These are phyloP conservation scores for Aradus depressus DNA, from an alignment of 2,888 invertebrate genomes.

Conservation along the genomic window DNA sequence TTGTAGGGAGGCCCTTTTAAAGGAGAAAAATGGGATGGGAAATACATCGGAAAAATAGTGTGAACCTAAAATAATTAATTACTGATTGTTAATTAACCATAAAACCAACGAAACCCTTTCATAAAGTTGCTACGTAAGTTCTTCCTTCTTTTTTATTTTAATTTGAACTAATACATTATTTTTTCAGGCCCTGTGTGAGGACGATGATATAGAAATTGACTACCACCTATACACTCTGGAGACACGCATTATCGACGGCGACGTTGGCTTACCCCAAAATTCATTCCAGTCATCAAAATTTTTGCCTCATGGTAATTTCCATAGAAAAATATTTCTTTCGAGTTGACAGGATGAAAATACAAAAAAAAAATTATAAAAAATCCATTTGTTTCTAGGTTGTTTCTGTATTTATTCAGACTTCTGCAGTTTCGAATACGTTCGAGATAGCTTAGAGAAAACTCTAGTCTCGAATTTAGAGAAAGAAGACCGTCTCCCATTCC, in stretches of 20 bases:
- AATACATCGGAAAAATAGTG: no score
- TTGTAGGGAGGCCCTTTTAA: no score
- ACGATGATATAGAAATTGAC: conserved; percentile 73
- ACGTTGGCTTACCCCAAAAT: conserved; percentile 67
- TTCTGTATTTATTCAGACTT: conserved; percentile 85
- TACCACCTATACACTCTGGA: conserved; percentile 70
- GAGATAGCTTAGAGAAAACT: conserved; percentile 83
- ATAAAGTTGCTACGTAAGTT: background rate
- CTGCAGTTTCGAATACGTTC: conserved; percentile 82
- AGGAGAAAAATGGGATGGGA: no score
- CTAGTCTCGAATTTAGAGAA: conserved; percentile 78
- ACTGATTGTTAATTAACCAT: background rate
- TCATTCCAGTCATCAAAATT: conserved; percentile 75
- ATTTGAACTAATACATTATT: no score
- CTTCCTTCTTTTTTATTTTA: conserved; percentile 3
- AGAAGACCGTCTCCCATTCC: conserved; percentile 77
- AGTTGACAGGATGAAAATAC: background rate
- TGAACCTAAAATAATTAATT: background rate
- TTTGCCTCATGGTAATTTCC: conserved; percentile 65
- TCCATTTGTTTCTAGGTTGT: conserved; percentile 47
- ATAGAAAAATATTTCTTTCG: background rate
- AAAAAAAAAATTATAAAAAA: background rate
- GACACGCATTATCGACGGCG: conserved; percentile 76
- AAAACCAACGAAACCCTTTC: background rate
- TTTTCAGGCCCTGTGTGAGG: conserved; percentile 65